Conservation (phyloP, 2,113 vertebrate species). For the Melozone crissalis region DNA sequence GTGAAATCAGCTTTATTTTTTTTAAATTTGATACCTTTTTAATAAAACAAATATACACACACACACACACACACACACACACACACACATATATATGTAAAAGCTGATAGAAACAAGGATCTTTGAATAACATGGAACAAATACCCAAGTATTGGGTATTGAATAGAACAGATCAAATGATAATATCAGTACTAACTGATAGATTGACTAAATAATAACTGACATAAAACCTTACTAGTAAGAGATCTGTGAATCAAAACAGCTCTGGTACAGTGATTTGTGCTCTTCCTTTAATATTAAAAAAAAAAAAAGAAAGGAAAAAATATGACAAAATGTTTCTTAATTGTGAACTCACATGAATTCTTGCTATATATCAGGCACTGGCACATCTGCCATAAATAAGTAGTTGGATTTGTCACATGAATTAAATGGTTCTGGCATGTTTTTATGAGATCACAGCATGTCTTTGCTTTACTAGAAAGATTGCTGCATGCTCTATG, state of each 20-base stretch:
- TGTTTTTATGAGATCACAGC: constrained; percentile 14
- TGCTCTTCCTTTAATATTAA: background rate
- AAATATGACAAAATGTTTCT: background rate
- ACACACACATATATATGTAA: background rate
- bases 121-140: background rate
- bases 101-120: background rate
- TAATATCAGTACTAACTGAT: background rate
- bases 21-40: background rate
- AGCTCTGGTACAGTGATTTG: background rate
- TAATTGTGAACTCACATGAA: background rate
- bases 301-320: fast-evolving
- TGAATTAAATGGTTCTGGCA: background rate
- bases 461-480: constrained; percentile 9
- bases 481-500: background rate
- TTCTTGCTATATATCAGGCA: background rate
- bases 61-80: fast-evolving
- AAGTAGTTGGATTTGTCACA: background rate
- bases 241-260: background rate
- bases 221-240: background rate
- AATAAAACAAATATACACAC: background rate
- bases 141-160: background rate
- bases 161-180: background rate
- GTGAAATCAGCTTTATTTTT: background rate
- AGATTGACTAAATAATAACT: background rate
- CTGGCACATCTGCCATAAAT: background rate